Conservation (phyloP, 1,140 invertebrate genomes). For the Anoplolepis gracilipes region DNA sequence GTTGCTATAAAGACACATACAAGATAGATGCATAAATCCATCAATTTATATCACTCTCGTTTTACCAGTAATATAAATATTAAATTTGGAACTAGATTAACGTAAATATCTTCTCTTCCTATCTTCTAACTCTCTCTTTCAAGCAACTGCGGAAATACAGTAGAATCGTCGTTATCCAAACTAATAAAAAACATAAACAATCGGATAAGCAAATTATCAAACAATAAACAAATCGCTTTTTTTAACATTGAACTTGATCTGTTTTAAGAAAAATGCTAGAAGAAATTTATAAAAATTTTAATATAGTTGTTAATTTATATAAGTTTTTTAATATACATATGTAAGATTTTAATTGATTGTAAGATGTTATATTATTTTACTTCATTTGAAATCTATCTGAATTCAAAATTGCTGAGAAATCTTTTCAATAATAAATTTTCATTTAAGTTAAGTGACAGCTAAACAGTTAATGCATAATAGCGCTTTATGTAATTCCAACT, state of each 20-base stretch:
- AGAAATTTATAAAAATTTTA: too few species aligned
- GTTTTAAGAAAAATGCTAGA: not conserved
- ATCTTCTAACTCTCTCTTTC: not conserved
- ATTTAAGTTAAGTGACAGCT: too few species aligned
- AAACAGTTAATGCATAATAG: too few species aligned
- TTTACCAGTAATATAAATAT: not conserved
- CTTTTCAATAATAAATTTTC: too few species aligned
- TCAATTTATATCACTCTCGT: constrained; percentile 9
- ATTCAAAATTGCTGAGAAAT: too few species aligned
- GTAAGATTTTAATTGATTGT: too few species aligned
- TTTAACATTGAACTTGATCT: not conserved
- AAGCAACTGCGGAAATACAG: not conserved
- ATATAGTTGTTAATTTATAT: not conserved
- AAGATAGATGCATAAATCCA: constrained; percentile 1
- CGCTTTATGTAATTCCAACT: too few species aligned
- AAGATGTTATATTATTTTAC: not conserved
- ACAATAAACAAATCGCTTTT: not conserved
- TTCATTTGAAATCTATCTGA: not conserved
- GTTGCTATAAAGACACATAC: not conserved
- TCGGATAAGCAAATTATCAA: not conserved
- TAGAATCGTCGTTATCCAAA: not conserved
- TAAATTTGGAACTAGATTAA: constrained; percentile 3
- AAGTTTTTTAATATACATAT: constrained; percentile 10
- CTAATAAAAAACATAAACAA: not conserved
- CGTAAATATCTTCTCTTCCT: not conserved